These are phyloP conservation scores for Cryptus armator DNA, from an alignment of 2,888 invertebrate genomes.

Conservation along the genomic window DNA sequence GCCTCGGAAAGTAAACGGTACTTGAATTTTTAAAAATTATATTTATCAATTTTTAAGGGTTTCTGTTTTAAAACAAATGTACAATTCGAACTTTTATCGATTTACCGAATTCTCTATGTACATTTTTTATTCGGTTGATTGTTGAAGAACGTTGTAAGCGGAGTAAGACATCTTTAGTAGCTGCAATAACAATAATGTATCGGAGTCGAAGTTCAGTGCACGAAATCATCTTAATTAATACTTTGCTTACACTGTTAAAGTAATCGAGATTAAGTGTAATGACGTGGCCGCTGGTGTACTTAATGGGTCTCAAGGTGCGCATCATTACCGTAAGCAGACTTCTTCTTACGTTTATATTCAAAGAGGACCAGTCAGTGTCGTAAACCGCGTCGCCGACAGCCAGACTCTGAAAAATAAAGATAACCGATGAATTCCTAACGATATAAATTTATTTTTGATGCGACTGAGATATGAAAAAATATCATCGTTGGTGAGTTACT, in stretches of 20 bases:
- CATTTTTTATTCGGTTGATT: not conserved
- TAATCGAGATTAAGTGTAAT: slow-evolving; percentile 57
- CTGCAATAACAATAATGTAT: not conserved
- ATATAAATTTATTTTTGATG: not conserved
- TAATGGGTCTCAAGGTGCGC: slow-evolving; percentile 54
- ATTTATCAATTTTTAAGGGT: too few relatives aligned
- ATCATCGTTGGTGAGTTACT: not conserved
- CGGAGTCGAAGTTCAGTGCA: not conserved
- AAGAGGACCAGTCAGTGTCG: slow-evolving; percentile 43
- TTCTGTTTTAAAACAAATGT: not conserved
- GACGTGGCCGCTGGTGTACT: slow-evolving; percentile 50
- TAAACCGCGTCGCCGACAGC: slow-evolving; percentile 51
- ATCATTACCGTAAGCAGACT: slow-evolving; percentile 59
- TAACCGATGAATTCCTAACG: too few relatives aligned
- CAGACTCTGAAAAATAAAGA: slow-evolving; percentile 50
- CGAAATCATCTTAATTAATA: not conserved
- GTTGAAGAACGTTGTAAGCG: not conserved
- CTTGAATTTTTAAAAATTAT: too few relatives aligned
- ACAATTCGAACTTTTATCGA: not conserved
- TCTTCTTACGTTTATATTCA: slow-evolving; percentile 27
- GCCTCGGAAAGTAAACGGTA: too few relatives aligned
- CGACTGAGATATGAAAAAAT: not conserved
- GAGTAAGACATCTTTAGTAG: not conserved
- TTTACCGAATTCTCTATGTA: not conserved
- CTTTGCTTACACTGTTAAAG: slow-evolving; percentile 52